Conservation (phyloP, 2,113 vertebrate genomes). For the Arothron firmamentum region DNA sequence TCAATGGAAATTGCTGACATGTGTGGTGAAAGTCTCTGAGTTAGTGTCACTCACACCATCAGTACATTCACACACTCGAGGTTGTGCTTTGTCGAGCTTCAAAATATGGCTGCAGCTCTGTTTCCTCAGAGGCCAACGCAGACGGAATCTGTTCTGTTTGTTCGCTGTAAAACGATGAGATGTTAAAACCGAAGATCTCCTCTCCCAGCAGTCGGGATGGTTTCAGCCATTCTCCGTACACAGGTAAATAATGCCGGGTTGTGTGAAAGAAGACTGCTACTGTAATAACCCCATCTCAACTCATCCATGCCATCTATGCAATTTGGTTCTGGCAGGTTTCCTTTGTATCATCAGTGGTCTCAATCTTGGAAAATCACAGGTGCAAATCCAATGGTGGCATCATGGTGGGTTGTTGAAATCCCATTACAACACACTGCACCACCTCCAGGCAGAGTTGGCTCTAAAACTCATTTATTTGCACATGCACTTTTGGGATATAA, state of each 20-base stretch:
- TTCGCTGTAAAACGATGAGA: constrained; percentile 22
- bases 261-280: constrained; percentile 3
- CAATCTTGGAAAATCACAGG: constrained; percentile 18
- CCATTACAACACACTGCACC: constrained; percentile 12
- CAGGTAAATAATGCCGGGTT: constrained; percentile 24
- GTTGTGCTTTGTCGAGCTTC: too few species aligned
- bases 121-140: background rate
- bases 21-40: too few species aligned
- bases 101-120: background rate
- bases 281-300: constrained; percentile 2
- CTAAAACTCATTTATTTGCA: constrained; percentile 32
- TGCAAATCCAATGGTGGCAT: constrained; percentile 21
- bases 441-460: constrained; percentile 28
- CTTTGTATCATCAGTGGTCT: too few species aligned
- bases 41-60: too few species aligned
- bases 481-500: constrained; percentile 30
- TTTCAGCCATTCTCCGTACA: constrained; percentile 21
- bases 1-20: too few species aligned
- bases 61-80: too few species aligned
- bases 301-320: constrained; percentile 14
- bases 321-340: too few species aligned
- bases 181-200: constrained; percentile 34
- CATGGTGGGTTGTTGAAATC: constrained; percentile 28
- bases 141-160: constrained; percentile 12
- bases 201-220: constrained; percentile 26